Conservation (phyloP, 2,797 vertebrate species). For the Loris lydekkerianus region DNA sequence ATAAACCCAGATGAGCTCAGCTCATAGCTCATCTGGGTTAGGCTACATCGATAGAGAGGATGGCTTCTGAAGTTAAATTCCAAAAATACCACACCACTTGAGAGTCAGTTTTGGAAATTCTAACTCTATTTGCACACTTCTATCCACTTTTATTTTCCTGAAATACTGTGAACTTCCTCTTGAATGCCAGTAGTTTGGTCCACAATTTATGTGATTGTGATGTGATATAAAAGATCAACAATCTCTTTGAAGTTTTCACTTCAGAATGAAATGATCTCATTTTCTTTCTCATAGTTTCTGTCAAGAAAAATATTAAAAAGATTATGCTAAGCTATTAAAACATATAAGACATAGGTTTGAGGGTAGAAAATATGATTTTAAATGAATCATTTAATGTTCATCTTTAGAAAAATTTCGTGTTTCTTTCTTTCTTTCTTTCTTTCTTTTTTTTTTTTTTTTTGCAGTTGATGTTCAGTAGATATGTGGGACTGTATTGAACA, state of each 20-base stretch:
- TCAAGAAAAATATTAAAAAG: not conserved
- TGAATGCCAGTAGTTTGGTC: constrained; percentile 9
- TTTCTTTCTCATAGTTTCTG: constrained; percentile 7
- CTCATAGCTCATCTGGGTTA: not conserved
- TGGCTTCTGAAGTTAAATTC: not conserved
- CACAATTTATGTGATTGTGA: not conserved
- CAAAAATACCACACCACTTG: not conserved
- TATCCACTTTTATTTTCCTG: not conserved
- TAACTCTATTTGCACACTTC: not conserved
- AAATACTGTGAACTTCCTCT: constrained; percentile 23
- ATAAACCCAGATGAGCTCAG: not conserved
- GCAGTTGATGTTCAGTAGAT: not conserved
- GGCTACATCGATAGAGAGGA: not conserved
- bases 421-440: too few species aligned
- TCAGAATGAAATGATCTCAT: constrained; percentile 28
- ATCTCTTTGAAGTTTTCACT: constrained; percentile 17
- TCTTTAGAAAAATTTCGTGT: not conserved
- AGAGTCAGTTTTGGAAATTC: not conserved
- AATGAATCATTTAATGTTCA: not conserved
- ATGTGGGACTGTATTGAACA: not conserved
- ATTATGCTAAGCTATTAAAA: not conserved
- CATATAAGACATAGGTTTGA: not conserved
- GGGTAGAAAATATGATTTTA: not conserved
- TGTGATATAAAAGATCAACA: constrained; percentile 55
- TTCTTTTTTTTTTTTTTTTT: not conserved